Conservation (phyloP, 2,113 vertebrate species). For the Apteryx owenii region DNA sequence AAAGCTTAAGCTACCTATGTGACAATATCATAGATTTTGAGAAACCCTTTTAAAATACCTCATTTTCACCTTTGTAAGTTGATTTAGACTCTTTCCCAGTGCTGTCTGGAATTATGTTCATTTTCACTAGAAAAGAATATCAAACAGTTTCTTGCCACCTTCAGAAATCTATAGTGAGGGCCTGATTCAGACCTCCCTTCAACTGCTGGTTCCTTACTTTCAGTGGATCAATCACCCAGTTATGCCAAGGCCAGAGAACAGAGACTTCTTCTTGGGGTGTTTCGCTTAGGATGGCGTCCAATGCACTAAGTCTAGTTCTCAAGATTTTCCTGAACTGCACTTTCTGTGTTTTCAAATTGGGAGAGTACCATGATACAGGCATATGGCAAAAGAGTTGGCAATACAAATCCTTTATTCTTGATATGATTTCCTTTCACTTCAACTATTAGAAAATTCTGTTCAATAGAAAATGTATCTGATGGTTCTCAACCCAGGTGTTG, state of each 20-base stretch:
- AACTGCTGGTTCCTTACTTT: accelerated
- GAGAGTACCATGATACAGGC: background rate
- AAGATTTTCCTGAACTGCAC: background rate
- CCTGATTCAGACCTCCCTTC: background rate
- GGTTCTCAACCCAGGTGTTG: background rate
- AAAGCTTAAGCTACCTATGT: background rate
- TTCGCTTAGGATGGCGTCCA: background rate
- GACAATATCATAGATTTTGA: background rate
- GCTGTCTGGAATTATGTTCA: slow-evolving; percentile 19
- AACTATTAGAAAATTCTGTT: background rate
- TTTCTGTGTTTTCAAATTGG: background rate
- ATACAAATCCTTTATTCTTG: background rate
- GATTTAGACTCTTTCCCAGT: background rate
- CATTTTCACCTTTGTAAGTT: background rate
- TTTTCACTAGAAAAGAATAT: background rate
- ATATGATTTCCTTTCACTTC: background rate
- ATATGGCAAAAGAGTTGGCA: background rate
- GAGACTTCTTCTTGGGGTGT: background rate
- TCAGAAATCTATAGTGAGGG: background rate
- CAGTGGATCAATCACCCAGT: background rate
- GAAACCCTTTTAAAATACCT: background rate
- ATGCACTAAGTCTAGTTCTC: background rate
- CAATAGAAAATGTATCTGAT: background rate
- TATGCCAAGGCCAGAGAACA: background rate
- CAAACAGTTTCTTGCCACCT: background rate